phyloP scores from a whole-genome alignment of 2,888 invertebrate genomes.

The Brachypalpus laphriformis region DNA sequence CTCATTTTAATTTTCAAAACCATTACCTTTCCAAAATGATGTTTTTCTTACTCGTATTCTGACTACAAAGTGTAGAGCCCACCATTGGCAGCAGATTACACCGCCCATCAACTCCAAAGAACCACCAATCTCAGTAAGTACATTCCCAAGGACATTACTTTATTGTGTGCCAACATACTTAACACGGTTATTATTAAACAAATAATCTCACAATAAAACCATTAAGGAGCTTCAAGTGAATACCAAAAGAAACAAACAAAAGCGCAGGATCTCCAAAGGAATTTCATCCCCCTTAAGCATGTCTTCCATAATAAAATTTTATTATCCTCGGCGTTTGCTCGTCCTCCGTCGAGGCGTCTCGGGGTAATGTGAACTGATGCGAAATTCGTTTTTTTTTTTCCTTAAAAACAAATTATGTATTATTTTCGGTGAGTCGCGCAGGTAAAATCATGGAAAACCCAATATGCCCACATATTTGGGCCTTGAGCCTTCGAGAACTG shows the following conservation, averaged over 20 bases:
- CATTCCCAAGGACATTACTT: conserved; percentile 12
- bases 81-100: neutral
- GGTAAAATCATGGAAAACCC: neutral
- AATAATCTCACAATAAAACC: conserved; percentile 53
- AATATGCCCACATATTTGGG: neutral
- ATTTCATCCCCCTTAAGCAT: conserved; percentile 4
- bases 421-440: conserved; percentile 12
- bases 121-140: neutral
- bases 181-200: conserved; percentile 48
- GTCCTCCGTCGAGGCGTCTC: too few species aligned
- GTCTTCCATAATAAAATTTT: conserved; percentile 32
- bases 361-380: conserved; percentile 40
- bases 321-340: conserved; percentile 33
- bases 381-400: conserved; percentile 30
- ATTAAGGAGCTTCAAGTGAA: conserved; percentile 44
- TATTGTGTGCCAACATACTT: conserved; percentile 5
- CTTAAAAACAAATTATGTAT: conserved; percentile 27
- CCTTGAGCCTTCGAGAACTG: neutral
- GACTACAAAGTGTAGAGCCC: neutral
- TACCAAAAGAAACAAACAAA: neutral
- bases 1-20: neutral
- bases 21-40: neutral
- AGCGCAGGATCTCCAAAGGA: neutral
- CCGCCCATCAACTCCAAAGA: neutral
- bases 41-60: neutral